Base-by-base conservation (phyloP, 2,888 invertebrate genomes). In the Drosophila mayaguana region DNA sequence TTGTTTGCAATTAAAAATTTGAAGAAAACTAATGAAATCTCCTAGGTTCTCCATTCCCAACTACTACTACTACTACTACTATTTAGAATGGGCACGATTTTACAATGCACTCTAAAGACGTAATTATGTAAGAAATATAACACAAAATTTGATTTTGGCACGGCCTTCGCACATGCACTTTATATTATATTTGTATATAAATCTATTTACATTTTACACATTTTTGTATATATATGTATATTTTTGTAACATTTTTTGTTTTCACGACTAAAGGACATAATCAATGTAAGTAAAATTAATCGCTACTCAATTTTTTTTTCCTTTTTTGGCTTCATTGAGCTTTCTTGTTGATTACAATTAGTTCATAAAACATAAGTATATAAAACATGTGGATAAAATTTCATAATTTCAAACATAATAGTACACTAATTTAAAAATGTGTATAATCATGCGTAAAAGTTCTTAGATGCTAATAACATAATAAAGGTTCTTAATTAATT, bases 321-420 rank as follows among this genome's bases (percentile, higher is more conserved):
- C n/a, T 25, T 25, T 40, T 48, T 3, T 63, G 43, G 16, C 42
- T 65, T 38, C 3, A 12, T 22, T 25, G n/a, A 59, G 54, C 54
- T 38, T 51, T 67, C 43, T 50, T 59, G 72, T 50, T 59, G 72
- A 75, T 70, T 85, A 82, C 83, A 70, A 79, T 72, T 79, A 73
- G 38, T 59, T 74, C 50, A 65, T 42, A 56, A 59, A 72, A 72
- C 65, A 85, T 82, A 83, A 32, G 61, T 76, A 73, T 65, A 65
- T 70, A 78, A 80, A 72, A 74, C 62, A 56, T 75, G 62, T 54
- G 38, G 53, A 57, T 62, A 73, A 78, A 80, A 60, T 82, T 72
- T 80, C 46, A 57, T 28, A 74, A 64, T 64, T 71, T 57, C 80
- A 76, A 84, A 83, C 85, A 63, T 82, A 83, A 84, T 83, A 81